A percentile compares a stretch with the other conserved stretches of the same genome.
These are phyloP conservation scores for Balearica regulorum DNA, from an alignment of 2,797 vertebrate species.

Conservation along the genomic window DNA sequence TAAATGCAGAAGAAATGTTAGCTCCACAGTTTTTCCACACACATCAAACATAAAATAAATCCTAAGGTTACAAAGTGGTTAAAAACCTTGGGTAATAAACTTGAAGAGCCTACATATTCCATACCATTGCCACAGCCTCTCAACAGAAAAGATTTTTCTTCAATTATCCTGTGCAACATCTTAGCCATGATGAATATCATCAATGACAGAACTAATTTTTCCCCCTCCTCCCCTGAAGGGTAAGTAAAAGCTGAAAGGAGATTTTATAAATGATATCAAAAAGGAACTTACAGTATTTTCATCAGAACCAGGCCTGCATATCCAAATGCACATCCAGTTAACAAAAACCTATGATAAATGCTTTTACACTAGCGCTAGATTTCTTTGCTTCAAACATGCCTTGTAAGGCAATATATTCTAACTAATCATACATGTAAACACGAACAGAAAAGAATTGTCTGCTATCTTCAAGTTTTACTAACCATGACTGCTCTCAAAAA, in stretches of 20 bases:
- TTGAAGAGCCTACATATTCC: neutral
- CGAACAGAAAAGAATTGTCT: neutral
- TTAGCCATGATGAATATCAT: neutral
- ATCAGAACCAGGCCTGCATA: neutral
- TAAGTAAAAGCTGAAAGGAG: neutral
- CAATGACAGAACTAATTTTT: neutral
- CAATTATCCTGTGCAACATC: neutral
- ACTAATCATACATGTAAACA: neutral
- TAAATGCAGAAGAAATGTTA: neutral
- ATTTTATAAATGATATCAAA: neutral
- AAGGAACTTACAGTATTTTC: neutral
- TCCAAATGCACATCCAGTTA: neutral
- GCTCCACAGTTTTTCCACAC: neutral
- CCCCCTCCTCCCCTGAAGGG: neutral
- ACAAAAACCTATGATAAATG: neutral
- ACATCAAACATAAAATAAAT: neutral
- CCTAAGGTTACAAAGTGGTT: neutral
- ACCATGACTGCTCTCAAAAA: neutral
- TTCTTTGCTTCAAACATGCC: neutral
- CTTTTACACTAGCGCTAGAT: neutral
- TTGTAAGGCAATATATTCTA: neutral
- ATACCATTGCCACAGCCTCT: neutral
- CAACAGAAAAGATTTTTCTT: neutral
- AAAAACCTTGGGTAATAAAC: neutral
- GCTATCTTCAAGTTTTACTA: neutral